Evolutionary conservation across 2,113 vertebrate species (phyloP).

Genomic region (Psephotus haematonotus): DNA sequence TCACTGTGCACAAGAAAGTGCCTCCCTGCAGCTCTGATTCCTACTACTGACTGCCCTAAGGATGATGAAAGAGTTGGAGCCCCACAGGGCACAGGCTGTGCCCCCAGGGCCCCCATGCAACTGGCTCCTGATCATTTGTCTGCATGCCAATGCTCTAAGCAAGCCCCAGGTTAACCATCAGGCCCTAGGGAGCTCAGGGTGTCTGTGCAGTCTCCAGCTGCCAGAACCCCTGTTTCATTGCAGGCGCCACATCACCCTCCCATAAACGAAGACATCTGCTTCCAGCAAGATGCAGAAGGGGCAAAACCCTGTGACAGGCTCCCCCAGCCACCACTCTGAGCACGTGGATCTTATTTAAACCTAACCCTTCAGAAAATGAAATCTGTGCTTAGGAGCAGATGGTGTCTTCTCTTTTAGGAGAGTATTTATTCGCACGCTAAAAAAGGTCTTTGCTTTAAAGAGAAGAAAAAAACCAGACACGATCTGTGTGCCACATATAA

Average conservation of each 20-base stretch:
- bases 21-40: neutral
- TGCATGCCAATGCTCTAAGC: neutral
- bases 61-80: neutral
- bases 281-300: neutral
- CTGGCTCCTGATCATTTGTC: neutral
- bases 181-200: neutral
- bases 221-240: neutral
- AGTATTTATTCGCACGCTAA: neutral
- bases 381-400: slow-evolving; percentile 37
- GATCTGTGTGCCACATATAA: neutral
- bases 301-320: neutral
- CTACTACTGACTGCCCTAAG: neutral
- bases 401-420: slow-evolving; percentile 28
- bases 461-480: neutral
- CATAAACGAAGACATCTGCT: neutral
- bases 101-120: neutral
- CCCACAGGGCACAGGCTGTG: neutral
- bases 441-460: slow-evolving; percentile 21
- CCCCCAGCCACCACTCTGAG: neutral
- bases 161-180: neutral
- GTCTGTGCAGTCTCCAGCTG: neutral
- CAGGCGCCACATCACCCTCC: neutral
- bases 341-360: slow-evolving; percentile 19
- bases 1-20: neutral
- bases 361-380: slow-evolving; percentile 11